phyloP scores from a whole-genome alignment of 2,888 invertebrate genomes.

The Erpobdella octoculata region DNA sequence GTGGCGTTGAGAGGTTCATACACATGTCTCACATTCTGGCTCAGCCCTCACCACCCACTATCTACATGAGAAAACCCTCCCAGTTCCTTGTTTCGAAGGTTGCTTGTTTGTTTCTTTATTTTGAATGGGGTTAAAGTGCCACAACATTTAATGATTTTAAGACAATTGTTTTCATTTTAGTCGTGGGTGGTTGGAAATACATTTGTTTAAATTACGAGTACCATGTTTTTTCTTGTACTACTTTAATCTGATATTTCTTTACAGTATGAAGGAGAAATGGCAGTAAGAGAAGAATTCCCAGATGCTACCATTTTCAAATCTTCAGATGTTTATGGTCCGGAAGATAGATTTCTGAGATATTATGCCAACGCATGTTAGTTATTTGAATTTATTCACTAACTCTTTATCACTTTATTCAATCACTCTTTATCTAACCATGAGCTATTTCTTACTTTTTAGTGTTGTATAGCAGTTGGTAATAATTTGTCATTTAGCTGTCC shows the following conservation, averaged over 20 bases:
- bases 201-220: too few relatives aligned
- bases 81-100: constrained; percentile 46
- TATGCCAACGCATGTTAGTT: constrained; percentile 46
- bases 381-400: constrained; percentile 7
- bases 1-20: constrained; percentile 80
- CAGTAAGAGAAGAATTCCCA: constrained; percentile 88
- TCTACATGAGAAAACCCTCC: constrained; percentile 63
- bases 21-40: constrained; percentile 84
- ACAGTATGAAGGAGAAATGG: constrained; percentile 70
- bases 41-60: constrained; percentile 61
- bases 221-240: too few relatives aligned
- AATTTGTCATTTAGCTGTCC: too few relatives aligned
- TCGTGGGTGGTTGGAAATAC: too few relatives aligned
- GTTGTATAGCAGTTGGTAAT: too few relatives aligned
- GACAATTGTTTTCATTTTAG: neutral
- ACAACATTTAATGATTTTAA: neutral
- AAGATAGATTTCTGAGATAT: constrained; percentile 69
- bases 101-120: neutral
- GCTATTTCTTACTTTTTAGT: too few relatives aligned
- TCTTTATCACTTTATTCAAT: too few relatives aligned
- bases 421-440: too few relatives aligned
- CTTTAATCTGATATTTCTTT: constrained; percentile 16
- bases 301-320: constrained; percentile 86
- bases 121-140: neutral
- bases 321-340: constrained; percentile 80